Conservation (phyloP, 2,888 invertebrate species). For the Acanthoscelides obtectus region DNA sequence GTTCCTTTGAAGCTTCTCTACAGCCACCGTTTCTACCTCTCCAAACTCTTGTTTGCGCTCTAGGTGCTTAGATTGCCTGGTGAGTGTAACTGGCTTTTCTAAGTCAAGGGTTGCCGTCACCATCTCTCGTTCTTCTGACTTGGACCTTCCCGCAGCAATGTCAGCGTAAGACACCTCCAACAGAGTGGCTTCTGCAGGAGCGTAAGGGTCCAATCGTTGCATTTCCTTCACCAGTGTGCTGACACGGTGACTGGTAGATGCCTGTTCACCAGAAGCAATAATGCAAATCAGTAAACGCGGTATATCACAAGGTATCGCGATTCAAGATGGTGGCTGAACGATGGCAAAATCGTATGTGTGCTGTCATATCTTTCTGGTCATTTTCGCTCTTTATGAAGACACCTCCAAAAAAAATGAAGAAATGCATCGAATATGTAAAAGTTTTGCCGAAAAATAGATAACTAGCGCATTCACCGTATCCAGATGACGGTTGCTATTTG, state of each 20-base stretch:
- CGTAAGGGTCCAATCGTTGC: conserved; percentile 73
- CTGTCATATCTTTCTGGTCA: not conserved
- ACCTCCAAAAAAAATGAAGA: not conserved
- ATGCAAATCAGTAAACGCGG: conserved; percentile 38
- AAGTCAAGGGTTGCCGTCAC: conserved; percentile 22
- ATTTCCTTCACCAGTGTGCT: conserved; percentile 67
- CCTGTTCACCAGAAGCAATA: conserved; percentile 35
- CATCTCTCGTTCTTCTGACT: conserved; percentile 33
- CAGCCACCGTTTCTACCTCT: no score
- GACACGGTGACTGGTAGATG: conserved; percentile 61
- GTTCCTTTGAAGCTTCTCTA: no score
- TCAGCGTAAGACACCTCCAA: conserved; percentile 60
- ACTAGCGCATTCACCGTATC: no score
- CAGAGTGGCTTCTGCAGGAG: conserved; percentile 51
- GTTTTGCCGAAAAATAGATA: no score
- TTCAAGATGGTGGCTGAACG: conserved; percentile 43
- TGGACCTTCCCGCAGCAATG: conserved; percentile 61
- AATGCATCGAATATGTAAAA: no score
- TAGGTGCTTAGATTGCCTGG: no score
- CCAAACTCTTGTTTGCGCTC: no score
- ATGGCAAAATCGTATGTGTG: conserved; percentile 3
- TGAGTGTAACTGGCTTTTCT: conserved; percentile 11
- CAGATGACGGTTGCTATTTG: no score
- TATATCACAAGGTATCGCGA: conserved; percentile 14
- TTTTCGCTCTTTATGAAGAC: not conserved